Evolutionary conservation across 23 tunicate genomes (phyloP), one percentile per base, ranked within the genome.

Genomic region (Styela plicata): DNA sequence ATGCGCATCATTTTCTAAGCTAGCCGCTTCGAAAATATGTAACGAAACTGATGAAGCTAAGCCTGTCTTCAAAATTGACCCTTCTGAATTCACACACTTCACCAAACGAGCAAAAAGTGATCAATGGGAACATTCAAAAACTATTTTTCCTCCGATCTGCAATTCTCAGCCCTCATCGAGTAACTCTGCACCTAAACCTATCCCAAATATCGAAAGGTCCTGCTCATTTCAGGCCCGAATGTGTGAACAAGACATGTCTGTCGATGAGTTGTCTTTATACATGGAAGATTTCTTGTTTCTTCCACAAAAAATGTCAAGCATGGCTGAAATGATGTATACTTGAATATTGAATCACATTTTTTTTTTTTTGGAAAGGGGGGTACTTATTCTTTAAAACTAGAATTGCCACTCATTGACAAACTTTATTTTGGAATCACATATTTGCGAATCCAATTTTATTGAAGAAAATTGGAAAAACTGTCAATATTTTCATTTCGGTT

Each of bases 251-350:
- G 81, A 76, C 23, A 25, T 21, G 1, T 76, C 64, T 53, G 65
- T 65, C 25, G 27, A 63, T 36, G 94, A 89, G 64, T 57, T 89
- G 1, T 36, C 94, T 29, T 63, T 67, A 34, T 79, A 66, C 52
- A 52, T 89, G 37, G 85, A 79, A 64, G 82, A 89, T 44, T 79
- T 68, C 57, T 74, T 89, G 70, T 78, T 89, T 29, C 53, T 84
- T 7, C 94, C 94, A 16, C 74, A 79, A 1, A 89, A 89, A 80
- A 89, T 89, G 94, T 89, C 94, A 27, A 20, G 76, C 3, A 89
- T 89, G 94, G 94, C 94, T 17, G 94, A 89, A 79, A 89, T 89
- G 94, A 89, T 89, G 94, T 89, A 89, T 79, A 89, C 85, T 21
- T 89, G 63, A 52, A 5, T 25, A 5, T 5, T 24, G 10, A 18